Evolutionary conservation across 2,113 vertebrate species (phyloP).

Genomic region (Grammatotria lemairii): DNA sequence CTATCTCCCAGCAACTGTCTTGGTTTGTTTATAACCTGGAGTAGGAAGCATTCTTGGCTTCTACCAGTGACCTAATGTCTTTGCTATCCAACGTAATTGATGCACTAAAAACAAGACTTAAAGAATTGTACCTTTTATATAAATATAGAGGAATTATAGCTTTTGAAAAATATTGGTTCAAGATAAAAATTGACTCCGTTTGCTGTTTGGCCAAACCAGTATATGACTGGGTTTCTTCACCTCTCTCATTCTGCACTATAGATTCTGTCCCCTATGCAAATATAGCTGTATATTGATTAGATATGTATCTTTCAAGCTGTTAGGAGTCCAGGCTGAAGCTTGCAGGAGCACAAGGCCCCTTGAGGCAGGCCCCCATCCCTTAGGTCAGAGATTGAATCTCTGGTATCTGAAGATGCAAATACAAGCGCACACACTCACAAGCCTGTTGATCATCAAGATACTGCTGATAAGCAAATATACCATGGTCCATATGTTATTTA

Average conservation of each 20-base stretch:
- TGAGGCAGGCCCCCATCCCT: neutral
- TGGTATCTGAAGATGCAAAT: neutral
- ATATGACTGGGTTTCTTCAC: neutral
- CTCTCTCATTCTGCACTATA: neutral
- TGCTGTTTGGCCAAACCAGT: neutral
- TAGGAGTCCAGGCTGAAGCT: neutral
- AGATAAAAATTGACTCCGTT: neutral
- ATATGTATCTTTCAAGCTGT: slow-evolving; percentile 60
- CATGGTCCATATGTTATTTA: neutral
- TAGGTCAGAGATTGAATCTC: slow-evolving; percentile 30
- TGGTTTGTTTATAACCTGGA: neutral
- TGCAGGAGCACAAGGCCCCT: neutral
- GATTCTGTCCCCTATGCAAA: slow-evolving; percentile 46
- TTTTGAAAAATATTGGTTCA: neutral
- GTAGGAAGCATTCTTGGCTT: neutral
- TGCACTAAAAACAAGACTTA: neutral
- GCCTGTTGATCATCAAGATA: neutral
- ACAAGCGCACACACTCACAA: neutral
- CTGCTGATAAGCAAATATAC: neutral
- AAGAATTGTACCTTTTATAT: neutral
- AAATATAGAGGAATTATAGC: neutral
- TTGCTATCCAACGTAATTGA: neutral
- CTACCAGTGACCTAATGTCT: neutral
- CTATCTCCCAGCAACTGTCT: neutral
- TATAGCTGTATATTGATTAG: slow-evolving; percentile 56